Evolutionary conservation across 2,797 vertebrate species (phyloP), one percentile per base, ranked within the genome.

Genomic region (Pterois miles): DNA sequence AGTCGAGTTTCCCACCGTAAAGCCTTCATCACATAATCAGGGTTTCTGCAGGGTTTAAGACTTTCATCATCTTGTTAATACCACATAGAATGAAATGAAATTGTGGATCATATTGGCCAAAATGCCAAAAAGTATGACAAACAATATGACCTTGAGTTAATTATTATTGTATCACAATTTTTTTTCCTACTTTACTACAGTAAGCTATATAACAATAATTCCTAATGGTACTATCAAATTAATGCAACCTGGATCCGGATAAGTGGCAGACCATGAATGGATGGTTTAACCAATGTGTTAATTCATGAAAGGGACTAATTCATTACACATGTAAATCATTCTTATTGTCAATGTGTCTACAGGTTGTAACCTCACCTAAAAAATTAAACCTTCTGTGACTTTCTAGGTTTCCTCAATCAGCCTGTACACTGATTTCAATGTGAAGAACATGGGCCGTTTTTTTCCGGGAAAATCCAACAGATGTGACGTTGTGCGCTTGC

Each of bases 1-100:
- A 65, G 65, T 4, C 2, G 48, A 69, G 72, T 60, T 71, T 59
- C 60, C 60, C 60, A 46, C 23, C 18, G 6, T 60, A 56, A 74
- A 76, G 73, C 70, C 58, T 57, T 46, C 29, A 1, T 56, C 66
- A 62, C 11, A 34, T 54, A 50, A 53, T n/a, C 43, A 6, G 13
- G 4, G 29, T 13, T 18, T n/a, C 27, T 31, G 34, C 74, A 46
- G 33, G 16, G 27, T 78, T 22, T 3, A 63, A 68, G 36, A 54
- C 29, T 4, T 46, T 27, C 9, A 8, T 52, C 14, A 3, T 14
- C 14, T 16, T 25, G 52, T 53, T 27, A 36, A 40, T 36, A n/a
- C 22, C 20, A 46, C 33, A 7, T 0, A 10, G 11, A 25, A 8
- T 25, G 29, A 62, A 38, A 31, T 4, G 2, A 4, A 13, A 34